Percentiles rank a stretch among this genome's conserved stretches.
phyloP scores from a whole-genome alignment of 1,140 invertebrate genomes.

The Drosophila subobscura region DNA sequence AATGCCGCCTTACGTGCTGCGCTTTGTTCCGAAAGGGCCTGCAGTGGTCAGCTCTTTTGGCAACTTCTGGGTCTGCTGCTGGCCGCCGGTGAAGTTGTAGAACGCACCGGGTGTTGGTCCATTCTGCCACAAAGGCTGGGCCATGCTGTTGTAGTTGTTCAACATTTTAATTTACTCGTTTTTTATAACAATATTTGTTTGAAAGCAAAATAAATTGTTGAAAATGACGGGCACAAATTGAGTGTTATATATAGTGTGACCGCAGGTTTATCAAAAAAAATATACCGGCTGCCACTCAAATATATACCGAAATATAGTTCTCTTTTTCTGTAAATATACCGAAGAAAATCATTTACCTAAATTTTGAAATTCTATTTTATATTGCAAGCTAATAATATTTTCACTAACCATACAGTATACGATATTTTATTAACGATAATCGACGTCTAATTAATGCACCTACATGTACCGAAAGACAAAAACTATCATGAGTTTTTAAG shows the following conservation, averaged over 20 bases:
- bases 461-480: no score
- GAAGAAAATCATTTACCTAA: no score
- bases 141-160: conserved; percentile 49
- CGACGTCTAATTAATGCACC: no score
- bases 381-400: no score
- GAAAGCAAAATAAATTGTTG: conserved; percentile 20
- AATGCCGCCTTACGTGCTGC: conserved; percentile 86
- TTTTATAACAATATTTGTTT: not conserved
- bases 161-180: conserved; percentile 52
- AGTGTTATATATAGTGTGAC: conserved; percentile 22
- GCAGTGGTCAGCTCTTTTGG: conserved; percentile 64
- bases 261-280: not conserved
- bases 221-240: conserved; percentile 75
- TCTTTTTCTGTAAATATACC: no score
- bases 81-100: conserved; percentile 88
- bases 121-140: conserved; percentile 87
- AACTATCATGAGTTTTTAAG: no score
- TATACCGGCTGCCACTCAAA: not conserved
- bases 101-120: conserved; percentile 88
- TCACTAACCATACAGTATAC: no score
- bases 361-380: no score
- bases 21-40: conserved; percentile 83
- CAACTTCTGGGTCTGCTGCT: conserved; percentile 55
- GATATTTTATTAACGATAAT: no score
- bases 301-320: not conserved